Conservation (phyloP, 2,888 invertebrate genomes). For the Drosophila borealis region DNA sequence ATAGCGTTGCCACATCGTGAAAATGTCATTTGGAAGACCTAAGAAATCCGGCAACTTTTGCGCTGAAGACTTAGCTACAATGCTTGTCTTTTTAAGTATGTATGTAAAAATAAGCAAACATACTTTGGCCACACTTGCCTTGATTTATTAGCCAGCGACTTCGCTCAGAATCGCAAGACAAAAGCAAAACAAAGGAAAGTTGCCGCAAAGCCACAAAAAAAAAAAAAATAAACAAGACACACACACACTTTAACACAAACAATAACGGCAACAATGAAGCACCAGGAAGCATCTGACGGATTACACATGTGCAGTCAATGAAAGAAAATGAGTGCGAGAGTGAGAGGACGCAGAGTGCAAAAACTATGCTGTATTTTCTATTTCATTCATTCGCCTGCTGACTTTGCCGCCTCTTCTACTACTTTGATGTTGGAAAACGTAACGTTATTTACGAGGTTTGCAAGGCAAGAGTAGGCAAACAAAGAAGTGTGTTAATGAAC, state of each 20-base stretch:
- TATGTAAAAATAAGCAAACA: neutral
- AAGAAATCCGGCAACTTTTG: constrained; percentile 23
- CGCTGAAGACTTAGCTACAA: constrained; percentile 11
- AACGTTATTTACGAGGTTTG: constrained; percentile 66
- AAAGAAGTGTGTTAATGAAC: constrained; percentile 75
- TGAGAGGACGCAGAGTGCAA: constrained; percentile 12
- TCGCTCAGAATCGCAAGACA: constrained; percentile 19
- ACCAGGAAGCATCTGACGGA: constrained; percentile 60
- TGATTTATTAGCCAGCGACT: constrained; percentile 15
- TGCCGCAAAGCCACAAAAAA: constrained; percentile 26
- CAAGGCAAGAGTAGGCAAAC: constrained; percentile 22
- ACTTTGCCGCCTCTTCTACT: constrained; percentile 11
- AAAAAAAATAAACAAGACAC: neutral
- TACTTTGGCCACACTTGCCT: constrained; percentile 33
- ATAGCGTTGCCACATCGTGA: constrained; percentile 2
- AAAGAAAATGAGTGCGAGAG: constrained; percentile 26
- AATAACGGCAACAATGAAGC: constrained; percentile 31
- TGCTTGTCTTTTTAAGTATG: neutral
- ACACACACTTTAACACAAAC: constrained; percentile 10
- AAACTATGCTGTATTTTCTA: constrained; percentile 57
- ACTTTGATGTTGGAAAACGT: constrained; percentile 59
- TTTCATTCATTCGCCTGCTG: constrained; percentile 47
- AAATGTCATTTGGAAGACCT: constrained; percentile 4
- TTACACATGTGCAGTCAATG: constrained; percentile 56
- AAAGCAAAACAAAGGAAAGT: constrained; percentile 66